A percentile compares a stretch with the other conserved stretches of the same genome.
Evolutionary conservation across 2,797 vertebrate genomes (phyloP).

Genomic region (Miichthys miiuy): DNA sequence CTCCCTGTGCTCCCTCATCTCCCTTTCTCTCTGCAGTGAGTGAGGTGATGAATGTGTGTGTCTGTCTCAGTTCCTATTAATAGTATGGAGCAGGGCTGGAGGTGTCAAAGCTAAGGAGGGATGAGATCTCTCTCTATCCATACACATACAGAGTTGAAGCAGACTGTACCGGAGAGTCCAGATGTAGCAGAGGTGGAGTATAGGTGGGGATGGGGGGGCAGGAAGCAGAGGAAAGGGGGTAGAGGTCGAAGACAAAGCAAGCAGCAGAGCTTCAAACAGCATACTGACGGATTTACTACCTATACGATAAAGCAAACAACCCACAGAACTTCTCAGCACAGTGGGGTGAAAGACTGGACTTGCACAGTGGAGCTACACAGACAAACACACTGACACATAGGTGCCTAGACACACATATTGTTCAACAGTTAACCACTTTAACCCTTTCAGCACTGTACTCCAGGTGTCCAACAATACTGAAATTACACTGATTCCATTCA

Average conservation of each 20-base stretch:
- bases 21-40: constrained; percentile 57
- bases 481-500: background rate
- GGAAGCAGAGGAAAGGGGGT: constrained; percentile 34
- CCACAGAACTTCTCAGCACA: constrained; percentile 40
- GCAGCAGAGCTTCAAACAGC: constrained; percentile 68
- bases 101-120: constrained; percentile 69
- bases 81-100: constrained; percentile 71
- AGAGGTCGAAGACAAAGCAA: constrained; percentile 62
- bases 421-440: constrained; percentile 42
- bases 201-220: constrained; percentile 17
- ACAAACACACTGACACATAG: constrained; percentile 55
- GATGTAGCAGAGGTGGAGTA: constrained; percentile 60
- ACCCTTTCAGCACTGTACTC: constrained; percentile 5
- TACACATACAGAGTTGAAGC: constrained; percentile 41
- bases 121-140: constrained; percentile 57
- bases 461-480: background rate
- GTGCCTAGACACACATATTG: constrained; percentile 47
- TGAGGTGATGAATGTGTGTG: constrained; percentile 77
- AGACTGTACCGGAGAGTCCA: constrained; percentile 56
- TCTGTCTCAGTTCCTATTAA: constrained; percentile 80
- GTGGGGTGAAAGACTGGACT: constrained; percentile 47
- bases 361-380: constrained; percentile 42
- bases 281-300: constrained; percentile 71
- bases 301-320: constrained; percentile 66
- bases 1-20: constrained; percentile 38